Evolutionary conservation across 2,113 vertebrate genomes (phyloP).

Genomic region (Menura novaehollandiae): DNA sequence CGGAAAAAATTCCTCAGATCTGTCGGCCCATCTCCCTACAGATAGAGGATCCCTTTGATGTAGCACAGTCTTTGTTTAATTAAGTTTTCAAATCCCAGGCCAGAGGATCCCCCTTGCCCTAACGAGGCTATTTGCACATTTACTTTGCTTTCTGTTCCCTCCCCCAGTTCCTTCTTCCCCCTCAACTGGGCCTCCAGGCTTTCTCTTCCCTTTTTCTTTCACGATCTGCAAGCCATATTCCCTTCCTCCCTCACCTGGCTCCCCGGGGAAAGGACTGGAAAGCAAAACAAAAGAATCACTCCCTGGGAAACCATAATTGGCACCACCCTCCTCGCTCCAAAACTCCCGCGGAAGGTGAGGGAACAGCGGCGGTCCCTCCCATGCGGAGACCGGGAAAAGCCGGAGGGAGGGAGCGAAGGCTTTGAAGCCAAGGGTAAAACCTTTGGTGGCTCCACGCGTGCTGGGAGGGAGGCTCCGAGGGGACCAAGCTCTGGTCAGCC

Average conservation of each 20-base stretch:
- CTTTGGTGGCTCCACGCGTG: background rate
- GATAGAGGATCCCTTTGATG: background rate
- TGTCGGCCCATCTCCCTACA: background rate
- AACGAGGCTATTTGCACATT: background rate
- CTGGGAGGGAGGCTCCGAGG: background rate
- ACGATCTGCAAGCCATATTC: background rate
- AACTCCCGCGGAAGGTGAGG: background rate
- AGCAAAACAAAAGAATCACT: conserved; percentile 43
- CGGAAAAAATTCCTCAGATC: background rate
- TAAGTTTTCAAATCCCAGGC: background rate
- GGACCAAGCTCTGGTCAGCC: background rate
- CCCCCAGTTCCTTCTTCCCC: background rate
- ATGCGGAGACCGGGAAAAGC: background rate
- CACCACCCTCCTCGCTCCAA: background rate
- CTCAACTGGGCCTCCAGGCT: conserved; percentile 23
- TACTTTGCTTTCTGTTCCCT: background rate
- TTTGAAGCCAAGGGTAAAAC: background rate
- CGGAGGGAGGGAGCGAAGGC: background rate
- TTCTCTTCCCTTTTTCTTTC: conserved; percentile 20
- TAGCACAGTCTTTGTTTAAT: background rate
- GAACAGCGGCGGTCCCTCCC: background rate
- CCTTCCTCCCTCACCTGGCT: conserved; percentile 53
- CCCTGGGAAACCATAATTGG: background rate
- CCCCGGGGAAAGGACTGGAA: background rate
- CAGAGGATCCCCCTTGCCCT: background rate